Base-by-base conservation (phyloP, 2,113 vertebrate species). In the Heliornis fulica region DNA sequence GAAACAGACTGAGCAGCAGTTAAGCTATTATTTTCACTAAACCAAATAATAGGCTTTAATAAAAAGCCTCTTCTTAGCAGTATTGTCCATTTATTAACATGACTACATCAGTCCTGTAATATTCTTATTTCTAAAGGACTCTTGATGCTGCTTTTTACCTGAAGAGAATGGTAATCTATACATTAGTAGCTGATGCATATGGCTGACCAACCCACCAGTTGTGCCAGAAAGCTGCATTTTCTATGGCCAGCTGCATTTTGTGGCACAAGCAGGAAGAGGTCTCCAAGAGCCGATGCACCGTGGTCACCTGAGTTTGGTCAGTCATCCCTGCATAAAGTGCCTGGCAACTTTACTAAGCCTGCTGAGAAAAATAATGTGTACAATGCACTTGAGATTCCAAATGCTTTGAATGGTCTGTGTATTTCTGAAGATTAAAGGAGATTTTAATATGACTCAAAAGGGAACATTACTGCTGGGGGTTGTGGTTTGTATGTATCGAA, bases 21-120 rank as follows among this genome's bases (percentile, higher is more conserved):
- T 94, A 87, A 80, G 77, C 80, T 92, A 86, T 95, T 94, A 92
- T 89, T 91, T 91, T 94, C 93, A 60, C 57, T 87, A 91, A 83
- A 87, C 53, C 53, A 93, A 84, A 95, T 90, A 96, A 90, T 38
- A 92, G 80, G 38, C 74, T 93, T 84, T 92, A 90, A 95, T 84
- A 82, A 93, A 96, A 93, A 93, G 32, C 57, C 14, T 74, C 69
- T 64, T 89, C 82, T 80, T 89, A 84, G 54, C 72, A 34, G 11
- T 56, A 38, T 82, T 90, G 64, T 56, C 83, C 54, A 26, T 89
- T n/a, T 91, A 70, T 89, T 85, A 93, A 80, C 31, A 25, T 28
- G 72, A 32, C 85, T 84, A 26, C 34, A 36, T 68, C 64, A 54
- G 26, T 50, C 80, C 64, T 88, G 32, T 72, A 59, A 72, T 84